These are phyloP conservation scores for Matsumurasca onukii DNA, from an alignment of 1,140 invertebrate species.

Conservation along the genomic window DNA sequence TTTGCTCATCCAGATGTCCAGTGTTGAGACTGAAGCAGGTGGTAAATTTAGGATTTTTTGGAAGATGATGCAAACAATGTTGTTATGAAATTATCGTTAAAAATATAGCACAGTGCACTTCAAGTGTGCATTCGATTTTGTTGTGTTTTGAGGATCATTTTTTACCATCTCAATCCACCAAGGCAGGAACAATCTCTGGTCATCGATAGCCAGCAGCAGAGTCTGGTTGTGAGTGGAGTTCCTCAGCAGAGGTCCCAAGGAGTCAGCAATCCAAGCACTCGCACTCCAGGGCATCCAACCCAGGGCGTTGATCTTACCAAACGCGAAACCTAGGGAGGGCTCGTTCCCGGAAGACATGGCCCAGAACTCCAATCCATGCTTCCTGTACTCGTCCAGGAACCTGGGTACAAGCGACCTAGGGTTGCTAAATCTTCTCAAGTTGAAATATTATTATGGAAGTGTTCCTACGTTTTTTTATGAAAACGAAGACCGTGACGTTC, in stretches of 20 bases:
- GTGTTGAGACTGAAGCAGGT: too few species aligned
- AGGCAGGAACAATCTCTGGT: conserved; percentile 65
- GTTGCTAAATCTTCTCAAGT: neutral
- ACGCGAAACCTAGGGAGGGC: conserved; percentile 55
- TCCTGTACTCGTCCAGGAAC: conserved; percentile 57
- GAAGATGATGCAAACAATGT: too few species aligned
- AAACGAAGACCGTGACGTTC: too few species aligned
- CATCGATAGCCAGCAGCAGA: conserved; percentile 69
- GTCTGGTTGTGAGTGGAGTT: conserved; percentile 57
- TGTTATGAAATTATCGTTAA: too few species aligned
- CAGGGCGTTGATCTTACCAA: conserved; percentile 67
- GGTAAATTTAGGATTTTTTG: too few species aligned
- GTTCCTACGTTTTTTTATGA: neutral
- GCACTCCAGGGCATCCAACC: conserved; percentile 66
- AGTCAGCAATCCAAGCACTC: conserved; percentile 61
- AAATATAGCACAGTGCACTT: too few species aligned
- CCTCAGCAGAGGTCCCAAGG: conserved; percentile 67
- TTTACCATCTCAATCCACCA: conserved; percentile 61
- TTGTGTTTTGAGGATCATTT: too few species aligned
- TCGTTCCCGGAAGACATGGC: conserved; percentile 67
- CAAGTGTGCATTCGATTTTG: too few species aligned
- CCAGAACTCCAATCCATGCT: conserved; percentile 58
- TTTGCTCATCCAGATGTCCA: too few species aligned
- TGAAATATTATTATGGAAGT: neutral
- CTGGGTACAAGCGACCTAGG: conserved; percentile 39